Conservation (phyloP, 2,797 vertebrate species). For the Pipistrellus nathusii region DNA sequence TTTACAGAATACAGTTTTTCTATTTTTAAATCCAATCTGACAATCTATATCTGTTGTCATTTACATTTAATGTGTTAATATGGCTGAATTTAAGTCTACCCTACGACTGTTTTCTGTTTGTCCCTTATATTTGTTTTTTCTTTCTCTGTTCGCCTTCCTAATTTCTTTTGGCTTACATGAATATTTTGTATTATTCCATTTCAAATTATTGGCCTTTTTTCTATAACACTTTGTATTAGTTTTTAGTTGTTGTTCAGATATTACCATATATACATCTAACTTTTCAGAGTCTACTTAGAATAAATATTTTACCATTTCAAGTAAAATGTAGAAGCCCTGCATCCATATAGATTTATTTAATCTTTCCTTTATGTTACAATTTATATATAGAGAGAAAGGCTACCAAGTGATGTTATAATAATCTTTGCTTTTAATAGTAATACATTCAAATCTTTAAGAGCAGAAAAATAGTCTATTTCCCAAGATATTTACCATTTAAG, state of each 20-base stretch:
- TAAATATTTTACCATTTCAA: slow-evolving; percentile 25
- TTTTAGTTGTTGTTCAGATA: neutral
- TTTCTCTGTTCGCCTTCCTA: neutral
- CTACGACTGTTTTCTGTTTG: slow-evolving; percentile 15
- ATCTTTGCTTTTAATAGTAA: neutral
- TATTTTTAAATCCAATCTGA: neutral
- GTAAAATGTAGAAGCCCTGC: neutral
- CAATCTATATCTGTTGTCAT: neutral
- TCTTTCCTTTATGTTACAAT: neutral
- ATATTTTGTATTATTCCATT: slow-evolving; percentile 35
- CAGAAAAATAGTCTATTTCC: neutral
- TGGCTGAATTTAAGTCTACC: neutral
- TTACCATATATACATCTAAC: neutral
- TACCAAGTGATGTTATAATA: neutral
- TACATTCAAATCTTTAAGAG: neutral
- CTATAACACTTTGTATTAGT: neutral
- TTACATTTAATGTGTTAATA: neutral
- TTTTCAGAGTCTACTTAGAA: neutral
- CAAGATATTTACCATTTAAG: slow-evolving; percentile 14
- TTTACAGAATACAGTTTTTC: neutral
- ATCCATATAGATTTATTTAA: neutral
- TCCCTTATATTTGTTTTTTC: neutral
- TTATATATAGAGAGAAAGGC: neutral
- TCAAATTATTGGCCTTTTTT: neutral
- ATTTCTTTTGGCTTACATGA: neutral